A percentile compares a stretch with the other conserved stretches of the same genome.
Conservation (phyloP, 2,888 invertebrate genomes). For the Leptopterna dolabrata region DNA sequence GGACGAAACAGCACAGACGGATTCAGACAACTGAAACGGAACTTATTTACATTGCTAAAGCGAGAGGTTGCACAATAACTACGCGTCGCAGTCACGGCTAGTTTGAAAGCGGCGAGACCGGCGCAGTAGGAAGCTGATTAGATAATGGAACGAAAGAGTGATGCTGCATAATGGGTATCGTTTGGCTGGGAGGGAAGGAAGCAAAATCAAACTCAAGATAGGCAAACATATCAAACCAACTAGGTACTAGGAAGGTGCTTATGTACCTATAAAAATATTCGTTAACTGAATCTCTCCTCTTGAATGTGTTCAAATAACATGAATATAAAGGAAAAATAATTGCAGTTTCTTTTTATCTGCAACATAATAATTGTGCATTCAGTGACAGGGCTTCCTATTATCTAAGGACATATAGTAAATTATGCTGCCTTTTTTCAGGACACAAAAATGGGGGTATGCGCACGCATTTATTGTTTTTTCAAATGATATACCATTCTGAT, state of each 20-base stretch:
- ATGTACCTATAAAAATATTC: too few species aligned
- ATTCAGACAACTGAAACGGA: neutral
- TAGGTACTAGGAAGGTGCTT: too few species aligned
- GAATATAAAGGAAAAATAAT: too few species aligned
- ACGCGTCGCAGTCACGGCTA: neutral
- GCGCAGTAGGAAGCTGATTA: neutral
- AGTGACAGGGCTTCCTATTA: too few species aligned
- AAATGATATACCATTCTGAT: too few species aligned
- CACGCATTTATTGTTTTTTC: too few species aligned
- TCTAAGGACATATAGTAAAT: too few species aligned
- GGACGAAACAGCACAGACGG: neutral
- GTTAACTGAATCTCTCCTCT: too few species aligned
- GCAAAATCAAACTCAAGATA: neutral
- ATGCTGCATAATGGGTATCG: neutral
- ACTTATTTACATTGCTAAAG: neutral
- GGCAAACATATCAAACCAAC: neutral
- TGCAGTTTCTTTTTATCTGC: too few species aligned
- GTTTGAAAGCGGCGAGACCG: neutral
- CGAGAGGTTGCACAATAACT: neutral
- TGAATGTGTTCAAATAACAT: too few species aligned
- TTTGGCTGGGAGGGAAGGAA: neutral
- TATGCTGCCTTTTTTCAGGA: too few species aligned
- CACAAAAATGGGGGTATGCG: too few species aligned
- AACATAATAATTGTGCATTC: neutral
- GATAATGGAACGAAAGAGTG: neutral